Percentiles rank a stretch among this genome's conserved stretches.
Evolutionary conservation across 2,113 vertebrate genomes (phyloP).

Genomic region (Synodontis membranacea): DNA sequence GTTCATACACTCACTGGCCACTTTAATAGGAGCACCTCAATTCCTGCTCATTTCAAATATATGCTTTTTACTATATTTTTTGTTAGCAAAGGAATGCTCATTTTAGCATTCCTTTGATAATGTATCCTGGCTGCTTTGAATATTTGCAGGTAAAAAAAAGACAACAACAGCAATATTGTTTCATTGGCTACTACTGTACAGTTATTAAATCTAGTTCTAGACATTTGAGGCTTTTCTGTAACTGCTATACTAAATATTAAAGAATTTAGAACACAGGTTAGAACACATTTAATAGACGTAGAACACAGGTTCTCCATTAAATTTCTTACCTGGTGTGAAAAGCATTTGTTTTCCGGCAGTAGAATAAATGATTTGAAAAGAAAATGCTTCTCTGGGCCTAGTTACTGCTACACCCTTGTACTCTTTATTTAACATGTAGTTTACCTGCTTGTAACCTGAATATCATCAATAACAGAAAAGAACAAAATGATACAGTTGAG

Average conservation of each 20-base stretch:
- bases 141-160: not conserved
- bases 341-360: not conserved
- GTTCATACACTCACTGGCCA: too few relatives aligned
- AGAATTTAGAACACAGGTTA: not conserved
- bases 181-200: not conserved
- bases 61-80: too few relatives aligned
- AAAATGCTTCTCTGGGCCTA: not conserved
- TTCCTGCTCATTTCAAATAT: not conserved
- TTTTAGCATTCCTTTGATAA: not conserved
- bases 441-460: not conserved
- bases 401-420: not conserved
- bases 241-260: not conserved
- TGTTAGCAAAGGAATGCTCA: too few relatives aligned
- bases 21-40: not conserved
- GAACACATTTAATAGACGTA: too few relatives aligned
- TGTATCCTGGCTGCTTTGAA: not conserved
- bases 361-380: not conserved
- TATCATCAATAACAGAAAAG: constrained; percentile 22
- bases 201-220: not conserved
- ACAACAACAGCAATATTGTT: not conserved
- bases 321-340: not conserved
- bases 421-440: not conserved
- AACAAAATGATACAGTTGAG: not conserved
- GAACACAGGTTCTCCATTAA: not conserved
- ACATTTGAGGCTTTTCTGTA: not conserved